Conservation (phyloP, 30 jellyfish, hydroid and myxozoan species). For the Hydractinia symbiolongicarpus region DNA sequence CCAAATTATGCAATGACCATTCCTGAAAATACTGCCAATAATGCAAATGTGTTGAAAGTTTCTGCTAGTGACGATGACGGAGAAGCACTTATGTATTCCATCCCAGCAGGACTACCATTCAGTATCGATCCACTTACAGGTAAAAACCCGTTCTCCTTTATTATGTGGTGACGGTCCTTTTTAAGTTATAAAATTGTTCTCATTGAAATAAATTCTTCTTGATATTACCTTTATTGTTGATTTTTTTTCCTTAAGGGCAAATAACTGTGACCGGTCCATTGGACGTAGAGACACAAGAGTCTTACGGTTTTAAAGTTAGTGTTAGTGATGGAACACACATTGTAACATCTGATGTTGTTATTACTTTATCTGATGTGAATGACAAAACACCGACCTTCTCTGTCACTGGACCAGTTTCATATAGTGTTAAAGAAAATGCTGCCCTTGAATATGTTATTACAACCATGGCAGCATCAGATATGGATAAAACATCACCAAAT, state of each 20-base stretch:
- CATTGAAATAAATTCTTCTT: neutral
- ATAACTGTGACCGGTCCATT: constrained; percentile 8
- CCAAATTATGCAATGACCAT: constrained; percentile 23
- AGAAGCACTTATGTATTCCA: neutral
- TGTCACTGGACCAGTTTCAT: neutral
- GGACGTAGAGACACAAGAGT: constrained; percentile 57
- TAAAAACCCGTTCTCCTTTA: neutral
- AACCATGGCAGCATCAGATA: constrained; percentile 57
- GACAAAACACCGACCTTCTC: constrained; percentile 69
- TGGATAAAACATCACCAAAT: constrained; percentile 57
- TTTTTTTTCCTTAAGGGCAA: neutral
- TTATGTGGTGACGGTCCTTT: too few species aligned
- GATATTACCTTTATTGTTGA: neutral
- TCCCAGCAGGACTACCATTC: constrained; percentile 16
- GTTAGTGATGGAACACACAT: constrained; percentile 49
- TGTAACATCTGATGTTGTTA: constrained; percentile 35
- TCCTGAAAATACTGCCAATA: constrained; percentile 37
- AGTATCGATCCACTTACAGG: neutral
- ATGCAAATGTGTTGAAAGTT: constrained; percentile 49
- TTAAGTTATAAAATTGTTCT: too few species aligned
- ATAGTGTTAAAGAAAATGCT: neutral
- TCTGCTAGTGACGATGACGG: constrained; percentile 53
- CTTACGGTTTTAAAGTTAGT: constrained; percentile 37
- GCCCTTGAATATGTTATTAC: neutral
- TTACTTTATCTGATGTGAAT: constrained; percentile 48